Conservation (phyloP, 2,797 vertebrate species). For the Mormyrus hasselquistii region DNA sequence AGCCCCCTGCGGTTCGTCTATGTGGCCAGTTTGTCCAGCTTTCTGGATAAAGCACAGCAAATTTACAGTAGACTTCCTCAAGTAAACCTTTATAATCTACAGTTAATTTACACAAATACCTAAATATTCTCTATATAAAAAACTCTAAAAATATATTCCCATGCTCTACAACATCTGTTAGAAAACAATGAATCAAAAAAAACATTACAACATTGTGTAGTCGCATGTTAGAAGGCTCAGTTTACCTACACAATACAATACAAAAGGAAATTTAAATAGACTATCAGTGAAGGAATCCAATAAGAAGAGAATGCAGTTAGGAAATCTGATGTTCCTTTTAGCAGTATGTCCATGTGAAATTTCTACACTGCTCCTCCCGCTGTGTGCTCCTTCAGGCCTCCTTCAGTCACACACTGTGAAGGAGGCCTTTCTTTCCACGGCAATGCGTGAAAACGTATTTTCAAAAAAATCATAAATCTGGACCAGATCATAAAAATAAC, state of each 20-base stretch:
- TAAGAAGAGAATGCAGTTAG: background rate
- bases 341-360: background rate
- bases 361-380: background rate
- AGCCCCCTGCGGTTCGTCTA: background rate
- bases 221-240: conserved; percentile 31
- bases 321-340: background rate
- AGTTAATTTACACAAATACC: conserved; percentile 35
- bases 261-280: conserved; percentile 16
- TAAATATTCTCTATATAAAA: conserved; percentile 33
- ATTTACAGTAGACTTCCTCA: conserved; percentile 27
- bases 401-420: background rate
- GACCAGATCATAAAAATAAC: conserved; percentile 1
- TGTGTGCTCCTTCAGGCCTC: background rate
- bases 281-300: conserved; percentile 12
- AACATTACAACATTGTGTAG: conserved; percentile 21
- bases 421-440: background rate
- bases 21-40: conserved; percentile 13
- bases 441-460: background rate
- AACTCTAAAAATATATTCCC: conserved; percentile 20
- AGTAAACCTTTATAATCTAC: conserved; percentile 32
- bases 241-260: conserved; percentile 17
- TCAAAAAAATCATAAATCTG: background rate
- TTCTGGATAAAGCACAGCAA: conserved; percentile 14
- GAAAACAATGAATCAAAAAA: conserved; percentile 21
- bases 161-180: conserved; percentile 33